phyloP scores from a whole-genome alignment of 2,888 invertebrate species.

The Byasa hedistus region DNA sequence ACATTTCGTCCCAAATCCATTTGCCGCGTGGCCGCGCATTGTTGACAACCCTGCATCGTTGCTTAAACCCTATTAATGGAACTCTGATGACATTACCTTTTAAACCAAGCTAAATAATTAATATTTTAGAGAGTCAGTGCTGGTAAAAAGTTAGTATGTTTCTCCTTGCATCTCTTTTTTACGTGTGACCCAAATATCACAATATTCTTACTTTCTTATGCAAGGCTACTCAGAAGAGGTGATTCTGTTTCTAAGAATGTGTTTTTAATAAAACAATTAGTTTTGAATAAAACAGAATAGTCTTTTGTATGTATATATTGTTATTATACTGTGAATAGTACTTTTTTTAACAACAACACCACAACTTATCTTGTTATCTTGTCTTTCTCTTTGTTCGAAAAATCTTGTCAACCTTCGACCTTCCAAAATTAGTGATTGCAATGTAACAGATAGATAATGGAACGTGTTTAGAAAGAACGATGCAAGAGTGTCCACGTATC shows the following conservation, averaged over 20 bases:
- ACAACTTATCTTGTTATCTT: too few relatives aligned
- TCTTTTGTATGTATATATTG: too few relatives aligned
- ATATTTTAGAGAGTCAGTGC: constrained; percentile 15
- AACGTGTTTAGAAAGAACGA: background rate
- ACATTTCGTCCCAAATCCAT: constrained; percentile 26
- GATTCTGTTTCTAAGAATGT: too few relatives aligned
- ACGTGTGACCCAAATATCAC: background rate
- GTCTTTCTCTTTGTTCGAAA: too few relatives aligned
- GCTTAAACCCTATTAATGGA: constrained; percentile 28
- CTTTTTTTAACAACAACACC: too few relatives aligned
- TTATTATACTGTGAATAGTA: too few relatives aligned
- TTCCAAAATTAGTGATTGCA: background rate
- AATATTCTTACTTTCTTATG: too few relatives aligned
- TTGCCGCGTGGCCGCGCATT: constrained; percentile 28
- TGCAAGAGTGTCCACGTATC: background rate
- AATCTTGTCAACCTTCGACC: background rate
- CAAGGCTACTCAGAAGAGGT: too few relatives aligned
- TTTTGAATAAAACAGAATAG: too few relatives aligned
- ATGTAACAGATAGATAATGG: background rate
- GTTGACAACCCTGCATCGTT: constrained; percentile 30
- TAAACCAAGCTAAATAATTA: constrained; percentile 37
- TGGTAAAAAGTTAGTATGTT: background rate
- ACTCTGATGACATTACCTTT: constrained; percentile 37
- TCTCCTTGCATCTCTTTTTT: background rate
- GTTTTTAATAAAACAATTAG: too few relatives aligned